phyloP scores from a whole-genome alignment of 2,113 vertebrate species.

The Passer montanus region DNA sequence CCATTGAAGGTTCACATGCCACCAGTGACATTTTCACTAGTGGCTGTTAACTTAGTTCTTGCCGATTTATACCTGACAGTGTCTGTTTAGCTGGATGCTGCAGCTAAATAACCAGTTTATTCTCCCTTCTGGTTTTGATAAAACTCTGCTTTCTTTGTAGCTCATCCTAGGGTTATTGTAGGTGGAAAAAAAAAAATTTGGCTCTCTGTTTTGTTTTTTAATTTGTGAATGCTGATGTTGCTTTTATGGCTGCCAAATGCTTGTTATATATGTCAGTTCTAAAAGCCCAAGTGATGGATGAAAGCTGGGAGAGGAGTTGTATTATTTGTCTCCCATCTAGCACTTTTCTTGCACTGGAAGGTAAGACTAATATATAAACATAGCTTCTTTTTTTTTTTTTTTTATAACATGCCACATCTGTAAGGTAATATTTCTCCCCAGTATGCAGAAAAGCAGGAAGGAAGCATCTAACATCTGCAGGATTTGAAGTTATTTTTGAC shows the following conservation, averaged over 20 bases:
- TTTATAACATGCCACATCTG: neutral
- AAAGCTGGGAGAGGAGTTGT: slow-evolving; percentile 11
- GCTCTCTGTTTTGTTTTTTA: slow-evolving; percentile 47
- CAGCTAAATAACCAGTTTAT: slow-evolving; percentile 9
- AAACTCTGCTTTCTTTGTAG: neutral
- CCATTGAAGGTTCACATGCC: neutral
- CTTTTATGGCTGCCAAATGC: slow-evolving; percentile 54
- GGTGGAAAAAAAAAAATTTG: slow-evolving; percentile 50
- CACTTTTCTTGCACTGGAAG: slow-evolving; percentile 33
- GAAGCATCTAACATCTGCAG: slow-evolving; percentile 51
- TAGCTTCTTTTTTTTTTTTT: neutral
- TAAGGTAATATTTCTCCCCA: slow-evolving; percentile 28
- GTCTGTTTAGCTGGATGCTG: neutral
- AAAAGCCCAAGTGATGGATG: slow-evolving; percentile 23
- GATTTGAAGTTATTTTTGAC: slow-evolving; percentile 27
- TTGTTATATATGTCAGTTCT: slow-evolving; percentile 32
- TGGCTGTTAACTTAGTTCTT: neutral
- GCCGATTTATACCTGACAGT: neutral
- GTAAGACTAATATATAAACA: slow-evolving; percentile 10
- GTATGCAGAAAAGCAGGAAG: slow-evolving; percentile 21
- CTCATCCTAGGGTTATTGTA: slow-evolving; percentile 19
- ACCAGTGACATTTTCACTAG: neutral
- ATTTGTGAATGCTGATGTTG: slow-evolving; percentile 53
- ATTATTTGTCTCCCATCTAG: slow-evolving; percentile 9
- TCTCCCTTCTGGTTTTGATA: slow-evolving; percentile 38